Evolutionary conservation across 1,140 invertebrate genomes (phyloP).

Genomic region (fruit fly (Drosophila melanogaster)): Release_6_plus_ISO1_MT NT_033779.5:6588501-6589000

Average conservation of each 20-base stretch:
- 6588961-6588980: neutral
- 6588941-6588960: neutral
- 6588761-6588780: constrained; percentile 23
- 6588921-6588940: too few species aligned
- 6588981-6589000: neutral
- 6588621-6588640: constrained; percentile 53
- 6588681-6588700: constrained; percentile 49
- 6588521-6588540: constrained; percentile 19
- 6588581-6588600: constrained; percentile 19
- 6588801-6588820: constrained; percentile 15
- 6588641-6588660: constrained; percentile 17
- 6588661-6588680: constrained; percentile 11
- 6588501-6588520: constrained; percentile 26
- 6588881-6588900: neutral
- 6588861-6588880: neutral
- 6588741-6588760: constrained; percentile 54
- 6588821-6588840: constrained; percentile 10
- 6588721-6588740: constrained; percentile 59
- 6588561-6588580: constrained; percentile 46
- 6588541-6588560: constrained; percentile 58
- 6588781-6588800: constrained; percentile 47
- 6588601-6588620: constrained; percentile 75
- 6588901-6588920: too few species aligned
- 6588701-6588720: constrained; percentile 76
- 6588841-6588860: neutral